phyloP scores from a whole-genome alignment of 2,797 vertebrate species.

The Protosalanx chinensis region DNA sequence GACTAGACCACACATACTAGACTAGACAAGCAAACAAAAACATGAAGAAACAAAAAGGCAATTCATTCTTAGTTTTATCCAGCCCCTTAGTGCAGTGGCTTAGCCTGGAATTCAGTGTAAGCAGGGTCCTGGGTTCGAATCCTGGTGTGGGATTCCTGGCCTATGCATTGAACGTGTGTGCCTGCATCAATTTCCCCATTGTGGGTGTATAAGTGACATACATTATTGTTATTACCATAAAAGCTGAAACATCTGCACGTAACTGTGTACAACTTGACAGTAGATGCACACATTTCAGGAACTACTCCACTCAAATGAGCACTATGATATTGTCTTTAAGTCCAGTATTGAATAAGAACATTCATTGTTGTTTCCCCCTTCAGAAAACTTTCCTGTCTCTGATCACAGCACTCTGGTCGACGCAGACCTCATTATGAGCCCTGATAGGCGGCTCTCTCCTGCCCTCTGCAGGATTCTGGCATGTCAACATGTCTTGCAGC shows the following conservation, averaged over 20 bases:
- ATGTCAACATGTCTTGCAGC: conserved; percentile 76
- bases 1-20: background rate
- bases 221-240: too few species aligned
- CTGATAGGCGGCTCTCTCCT: background rate
- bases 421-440: background rate
- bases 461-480: conserved; percentile 20
- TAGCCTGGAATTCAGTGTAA: too few species aligned
- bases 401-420: conserved; percentile 39
- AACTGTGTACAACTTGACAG: background rate
- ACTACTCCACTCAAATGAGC: background rate
- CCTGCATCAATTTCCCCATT: too few species aligned
- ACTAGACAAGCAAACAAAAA: background rate
- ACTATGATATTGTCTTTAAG: background rate
- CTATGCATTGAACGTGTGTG: too few species aligned
- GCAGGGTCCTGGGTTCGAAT: too few species aligned
- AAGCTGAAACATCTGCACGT: background rate
- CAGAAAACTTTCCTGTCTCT: background rate
- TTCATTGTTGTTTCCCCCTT: background rate
- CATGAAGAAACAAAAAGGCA: background rate
- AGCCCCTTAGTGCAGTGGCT: too few species aligned
- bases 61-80: background rate
- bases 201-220: too few species aligned
- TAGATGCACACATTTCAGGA: background rate
- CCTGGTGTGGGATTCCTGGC: too few species aligned
- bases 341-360: background rate